Conservation (phyloP, 2,113 vertebrate genomes). For the Sapajus apella region DNA sequence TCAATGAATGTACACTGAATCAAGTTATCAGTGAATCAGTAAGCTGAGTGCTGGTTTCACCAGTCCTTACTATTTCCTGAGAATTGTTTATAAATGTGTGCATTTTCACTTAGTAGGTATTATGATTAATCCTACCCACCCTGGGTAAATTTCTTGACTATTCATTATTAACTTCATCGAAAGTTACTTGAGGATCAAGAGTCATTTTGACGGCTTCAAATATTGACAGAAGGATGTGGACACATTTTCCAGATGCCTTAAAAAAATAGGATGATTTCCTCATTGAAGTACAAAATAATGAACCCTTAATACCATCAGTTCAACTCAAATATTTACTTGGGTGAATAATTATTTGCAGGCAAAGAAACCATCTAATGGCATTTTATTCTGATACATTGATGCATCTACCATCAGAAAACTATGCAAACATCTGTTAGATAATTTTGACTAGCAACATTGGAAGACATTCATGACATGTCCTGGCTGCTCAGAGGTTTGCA, state of each 20-base stretch:
- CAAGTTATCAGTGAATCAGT: background rate
- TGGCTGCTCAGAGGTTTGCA: background rate
- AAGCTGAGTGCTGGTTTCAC: too few species aligned
- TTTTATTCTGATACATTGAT: background rate
- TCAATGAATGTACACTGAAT: background rate
- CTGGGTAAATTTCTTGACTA: background rate
- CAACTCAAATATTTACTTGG: background rate
- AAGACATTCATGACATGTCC: background rate
- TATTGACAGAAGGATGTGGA: background rate
- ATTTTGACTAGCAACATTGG: background rate
- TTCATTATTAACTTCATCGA: background rate
- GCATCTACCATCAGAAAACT: background rate
- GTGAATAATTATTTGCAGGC: background rate
- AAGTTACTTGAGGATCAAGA: background rate
- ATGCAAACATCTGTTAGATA: background rate
- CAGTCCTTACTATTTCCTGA: background rate
- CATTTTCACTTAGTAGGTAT: background rate
- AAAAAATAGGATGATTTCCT: background rate
- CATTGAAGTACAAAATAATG: background rate
- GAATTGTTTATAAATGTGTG: background rate
- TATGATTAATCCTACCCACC: background rate
- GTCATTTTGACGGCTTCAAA: background rate
- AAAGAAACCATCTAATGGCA: background rate
- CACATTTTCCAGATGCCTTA: background rate
- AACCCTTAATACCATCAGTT: background rate